Evolutionary conservation across 2,888 invertebrate genomes (phyloP), one percentile per base, ranked within the genome.

Genomic region (Muscina levida): DNA sequence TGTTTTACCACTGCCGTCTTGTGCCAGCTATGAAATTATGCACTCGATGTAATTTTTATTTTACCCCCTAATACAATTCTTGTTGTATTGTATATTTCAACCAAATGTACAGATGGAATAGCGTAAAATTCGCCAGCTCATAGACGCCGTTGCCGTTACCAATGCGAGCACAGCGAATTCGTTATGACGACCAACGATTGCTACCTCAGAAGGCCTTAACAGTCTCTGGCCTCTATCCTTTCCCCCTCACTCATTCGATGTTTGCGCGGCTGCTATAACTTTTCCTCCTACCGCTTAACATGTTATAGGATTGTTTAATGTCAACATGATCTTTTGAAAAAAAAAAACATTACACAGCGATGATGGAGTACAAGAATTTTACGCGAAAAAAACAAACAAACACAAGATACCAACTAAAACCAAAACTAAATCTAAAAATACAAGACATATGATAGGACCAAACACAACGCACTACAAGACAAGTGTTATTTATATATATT

Each of bases 181-280:
- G 26, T 17, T 59, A 51, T 44, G 37, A 67, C 22, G 17, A 44
- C n/a, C n/a, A n/a, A n/a, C n/a, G 5, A 70, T 26, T 66, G 80
- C 80, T 82, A 82, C 79, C 76, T 75, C 78, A 82, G 82, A 82
- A 79, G 82, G 78, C 72, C 78, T 77, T 39, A 65, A 68, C 62
- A 68, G 24, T 53, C 1, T 67, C 39, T 68, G 72, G 48, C 75
- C n/a, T n/a, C n/a, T n/a, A n/a, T n/a, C n/a, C n/a, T n/a, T n/a
- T n/a, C n/a, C n/a, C n/a, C n/a, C n/a, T n/a, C n/a, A n/a, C n/a
- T n/a, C n/a, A n/a, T n/a, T n/a, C n/a, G 66, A 68, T 65, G 51
- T 72, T 72, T 57, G 48, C 51, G 70, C 37, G 17, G 42, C 39
- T 66, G 39, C 26, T 31, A 13, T 51, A 31, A 31, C 53, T 37